Conservation (phyloP, 2,113 vertebrate species). For the Axis porcinus region DNA sequence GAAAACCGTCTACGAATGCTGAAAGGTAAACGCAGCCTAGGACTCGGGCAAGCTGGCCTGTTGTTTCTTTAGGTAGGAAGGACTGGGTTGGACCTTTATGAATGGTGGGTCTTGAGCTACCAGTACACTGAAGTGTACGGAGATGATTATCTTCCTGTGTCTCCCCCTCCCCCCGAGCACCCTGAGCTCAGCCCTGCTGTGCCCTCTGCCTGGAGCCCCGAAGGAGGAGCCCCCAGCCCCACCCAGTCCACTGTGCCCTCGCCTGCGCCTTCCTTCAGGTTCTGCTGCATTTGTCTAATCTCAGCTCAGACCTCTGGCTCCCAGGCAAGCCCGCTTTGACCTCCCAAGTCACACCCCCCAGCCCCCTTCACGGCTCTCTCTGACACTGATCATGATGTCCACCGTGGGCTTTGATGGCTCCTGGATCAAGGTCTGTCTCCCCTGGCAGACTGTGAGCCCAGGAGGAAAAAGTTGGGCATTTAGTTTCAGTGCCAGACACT, state of each 20-base stretch:
- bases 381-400: background rate
- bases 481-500: background rate
- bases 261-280: background rate
- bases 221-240: background rate
- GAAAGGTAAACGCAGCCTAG: accelerated
- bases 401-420: background rate
- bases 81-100: background rate
- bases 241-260: no score
- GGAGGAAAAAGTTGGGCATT: background rate
- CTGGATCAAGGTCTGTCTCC: background rate
- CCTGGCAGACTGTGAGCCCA: background rate
- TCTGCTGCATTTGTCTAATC: background rate
- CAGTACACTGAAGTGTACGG: background rate
- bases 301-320: background rate
- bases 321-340: no score
- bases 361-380: background rate
- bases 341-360: background rate
- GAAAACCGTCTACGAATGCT: background rate
- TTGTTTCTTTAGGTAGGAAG: background rate
- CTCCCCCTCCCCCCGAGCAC: accelerated
- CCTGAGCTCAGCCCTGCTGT: background rate
- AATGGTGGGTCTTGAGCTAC: background rate
- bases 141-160: background rate
- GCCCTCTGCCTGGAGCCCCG: background rate
- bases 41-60: background rate